Conservation (phyloP, 2,797 vertebrate genomes). For the Coreius guichenoti region DNA sequence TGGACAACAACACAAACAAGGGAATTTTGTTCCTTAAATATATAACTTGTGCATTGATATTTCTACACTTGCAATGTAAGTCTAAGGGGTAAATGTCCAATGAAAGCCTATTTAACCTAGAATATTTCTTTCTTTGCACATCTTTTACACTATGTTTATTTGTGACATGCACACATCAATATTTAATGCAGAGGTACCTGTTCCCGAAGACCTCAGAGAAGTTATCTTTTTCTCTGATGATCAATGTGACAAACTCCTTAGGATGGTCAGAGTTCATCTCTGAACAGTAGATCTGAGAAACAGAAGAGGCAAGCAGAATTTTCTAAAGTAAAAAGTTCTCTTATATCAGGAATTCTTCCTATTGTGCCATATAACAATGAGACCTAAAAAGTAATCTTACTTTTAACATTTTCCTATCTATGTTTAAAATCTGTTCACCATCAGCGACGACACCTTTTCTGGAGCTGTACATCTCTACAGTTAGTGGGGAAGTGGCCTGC, state of each 20-base stretch:
- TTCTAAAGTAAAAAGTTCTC: neutral
- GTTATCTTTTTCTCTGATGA: slow-evolving; percentile 88
- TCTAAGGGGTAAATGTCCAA: slow-evolving; percentile 41
- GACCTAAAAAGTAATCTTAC: slow-evolving; percentile 69
- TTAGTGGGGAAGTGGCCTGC: slow-evolving; percentile 86
- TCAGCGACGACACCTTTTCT: slow-evolving; percentile 77
- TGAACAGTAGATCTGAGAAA: slow-evolving; percentile 89
- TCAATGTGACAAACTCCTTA: slow-evolving; percentile 91
- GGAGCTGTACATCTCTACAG: slow-evolving; percentile 83
- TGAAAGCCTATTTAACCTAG: neutral
- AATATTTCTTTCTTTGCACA: neutral
- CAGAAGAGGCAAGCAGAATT: neutral
- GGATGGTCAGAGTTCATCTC: slow-evolving; percentile 91
- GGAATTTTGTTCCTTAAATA: slow-evolving; percentile 42
- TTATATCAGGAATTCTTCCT: neutral
- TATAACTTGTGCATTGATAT: neutral
- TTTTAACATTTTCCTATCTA: slow-evolving; percentile 87
- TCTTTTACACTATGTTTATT: neutral
- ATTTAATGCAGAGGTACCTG: slow-evolving; percentile 79
- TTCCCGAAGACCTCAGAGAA: slow-evolving; percentile 97
- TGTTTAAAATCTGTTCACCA: slow-evolving; percentile 84
- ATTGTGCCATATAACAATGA: neutral
- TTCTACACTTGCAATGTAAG: neutral
- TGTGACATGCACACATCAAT: neutral
- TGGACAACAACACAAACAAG: slow-evolving; percentile 64